Conservation (phyloP, 2,113 vertebrate genomes). For the Rhinogobius similis region DNA sequence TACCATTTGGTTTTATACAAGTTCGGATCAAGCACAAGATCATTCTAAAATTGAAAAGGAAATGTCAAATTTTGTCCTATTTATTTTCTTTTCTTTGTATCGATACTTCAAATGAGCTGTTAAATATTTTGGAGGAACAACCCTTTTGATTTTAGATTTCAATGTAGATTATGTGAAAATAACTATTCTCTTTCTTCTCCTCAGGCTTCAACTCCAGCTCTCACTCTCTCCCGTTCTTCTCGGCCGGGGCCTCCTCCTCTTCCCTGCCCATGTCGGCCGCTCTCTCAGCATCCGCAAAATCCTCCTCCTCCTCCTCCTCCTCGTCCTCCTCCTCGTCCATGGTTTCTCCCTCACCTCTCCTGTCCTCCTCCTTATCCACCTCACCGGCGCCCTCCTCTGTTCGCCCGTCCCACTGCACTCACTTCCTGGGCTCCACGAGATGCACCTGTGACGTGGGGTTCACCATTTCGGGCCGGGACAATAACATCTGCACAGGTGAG, state of each 20-base stretch:
- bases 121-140: too few species aligned
- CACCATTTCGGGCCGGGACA: constrained; percentile 74
- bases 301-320: constrained; percentile 13
- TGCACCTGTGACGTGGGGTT: constrained; percentile 85
- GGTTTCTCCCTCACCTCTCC: background rate
- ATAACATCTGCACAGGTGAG: constrained; percentile 81
- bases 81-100: too few species aligned
- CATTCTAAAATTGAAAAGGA: too few species aligned
- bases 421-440: constrained; percentile 74
- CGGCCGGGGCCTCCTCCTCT: constrained; percentile 8
- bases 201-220: constrained; percentile 60
- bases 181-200: background rate
- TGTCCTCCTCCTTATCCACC: constrained; percentile 12
- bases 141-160: too few species aligned
- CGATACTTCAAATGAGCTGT: too few species aligned
- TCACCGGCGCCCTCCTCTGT: constrained; percentile 69
- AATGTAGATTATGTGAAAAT: too few species aligned
- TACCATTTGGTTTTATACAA: too few species aligned
- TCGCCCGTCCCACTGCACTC: constrained; percentile 80
- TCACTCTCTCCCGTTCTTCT: constrained; percentile 48
- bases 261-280: constrained; percentile 17
- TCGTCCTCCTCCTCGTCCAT: background rate
- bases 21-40: too few species aligned
- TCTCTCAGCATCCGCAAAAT: constrained; percentile 31
- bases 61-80: too few species aligned